Percentiles rank a stretch among this genome's conserved stretches.
These are phyloP conservation scores for Urosaurus nigricauda DNA, from an alignment of 2,797 vertebrate genomes.

Conservation along the genomic window DNA sequence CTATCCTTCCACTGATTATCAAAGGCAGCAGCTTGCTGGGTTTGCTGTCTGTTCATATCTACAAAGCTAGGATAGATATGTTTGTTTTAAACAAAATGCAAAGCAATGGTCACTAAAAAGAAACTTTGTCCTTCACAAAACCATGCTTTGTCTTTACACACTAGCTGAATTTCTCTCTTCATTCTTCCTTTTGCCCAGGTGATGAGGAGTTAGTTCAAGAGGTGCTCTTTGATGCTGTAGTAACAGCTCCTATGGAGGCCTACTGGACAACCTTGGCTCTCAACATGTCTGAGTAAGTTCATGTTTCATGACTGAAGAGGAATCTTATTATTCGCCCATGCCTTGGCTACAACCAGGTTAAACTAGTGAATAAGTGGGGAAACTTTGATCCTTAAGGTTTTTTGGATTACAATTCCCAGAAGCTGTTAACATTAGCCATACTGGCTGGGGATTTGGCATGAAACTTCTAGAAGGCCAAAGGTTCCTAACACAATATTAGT, in stretches of 20 bases:
- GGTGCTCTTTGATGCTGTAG: conserved; percentile 93
- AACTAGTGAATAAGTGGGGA: no score
- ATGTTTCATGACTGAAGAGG: conserved; percentile 8
- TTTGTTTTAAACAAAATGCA: background rate
- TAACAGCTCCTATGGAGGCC: conserved; percentile 96
- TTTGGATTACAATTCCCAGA: no score
- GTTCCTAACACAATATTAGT: no score
- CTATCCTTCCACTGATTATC: background rate
- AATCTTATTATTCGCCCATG: background rate
- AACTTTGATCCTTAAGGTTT: no score
- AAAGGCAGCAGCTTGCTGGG: conserved; percentile 15
- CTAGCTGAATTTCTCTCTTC: background rate
- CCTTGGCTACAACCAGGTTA: background rate
- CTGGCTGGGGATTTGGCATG: no score
- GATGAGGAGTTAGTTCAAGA: conserved; percentile 89
- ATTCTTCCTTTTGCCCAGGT: conserved; percentile 78
- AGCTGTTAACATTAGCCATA: no score
- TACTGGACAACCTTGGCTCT: conserved; percentile 95
- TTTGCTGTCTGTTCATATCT: background rate
- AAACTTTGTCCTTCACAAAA: background rate
- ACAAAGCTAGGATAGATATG: background rate
- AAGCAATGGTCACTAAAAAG: accelerated
- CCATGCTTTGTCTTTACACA: background rate
- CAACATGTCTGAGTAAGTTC: conserved; percentile 85
- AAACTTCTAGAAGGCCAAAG: no score